Base-by-base conservation (phyloP, 2,797 vertebrate genomes). In the Falco berigora region DNA sequence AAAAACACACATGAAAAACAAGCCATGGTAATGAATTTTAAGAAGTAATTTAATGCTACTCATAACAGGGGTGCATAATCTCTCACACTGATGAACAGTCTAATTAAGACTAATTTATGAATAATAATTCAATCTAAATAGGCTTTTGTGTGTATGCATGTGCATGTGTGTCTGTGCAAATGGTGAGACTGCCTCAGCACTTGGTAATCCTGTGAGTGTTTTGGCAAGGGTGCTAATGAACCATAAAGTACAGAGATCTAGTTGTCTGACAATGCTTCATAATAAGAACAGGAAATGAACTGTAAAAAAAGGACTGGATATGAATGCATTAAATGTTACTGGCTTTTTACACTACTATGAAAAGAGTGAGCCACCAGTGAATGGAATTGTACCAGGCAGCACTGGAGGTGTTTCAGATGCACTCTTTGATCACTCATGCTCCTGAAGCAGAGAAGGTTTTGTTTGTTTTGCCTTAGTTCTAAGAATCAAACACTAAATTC, bases 91-190 rank as follows among this genome's bases (percentile, higher is more conserved):
- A 86, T 38, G 32, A 95, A 80, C 78, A 83, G 53, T 50, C 87
- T 89, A 91, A 95, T 92, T 90, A 79, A 77, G 61, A 64, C 61
- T 83, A 94, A 95, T 87, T 87, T 91, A 90, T 85, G 63, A 92
- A 62, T 85, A 94, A 90, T 79, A 89, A 85, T 89, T 95, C 38
- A 36, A 46, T 73, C 63, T 74, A 71, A 95, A 78, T 49, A 73
- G 40, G 21, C 13, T 50, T 52, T 2, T 28, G 36, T 40, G 19
- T 42, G 17, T 21, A 14, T 34, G 46, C 0, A 5, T 69, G 86
- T 83, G 13, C 47, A 27, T 42, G 49, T 66, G 67, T 69, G 50
- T 52, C 79, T 80, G 94, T 96, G 83, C 69, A 96, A 95, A 88
- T 5, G 79, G 84, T 61, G 83, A 85, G 14, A 49, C 67, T 87